Percentiles rank a stretch among this genome's conserved stretches.
These are phyloP conservation scores for Galleria mellonella DNA, from an alignment of 1,140 invertebrate genomes.

Conservation along the genomic window DNA sequence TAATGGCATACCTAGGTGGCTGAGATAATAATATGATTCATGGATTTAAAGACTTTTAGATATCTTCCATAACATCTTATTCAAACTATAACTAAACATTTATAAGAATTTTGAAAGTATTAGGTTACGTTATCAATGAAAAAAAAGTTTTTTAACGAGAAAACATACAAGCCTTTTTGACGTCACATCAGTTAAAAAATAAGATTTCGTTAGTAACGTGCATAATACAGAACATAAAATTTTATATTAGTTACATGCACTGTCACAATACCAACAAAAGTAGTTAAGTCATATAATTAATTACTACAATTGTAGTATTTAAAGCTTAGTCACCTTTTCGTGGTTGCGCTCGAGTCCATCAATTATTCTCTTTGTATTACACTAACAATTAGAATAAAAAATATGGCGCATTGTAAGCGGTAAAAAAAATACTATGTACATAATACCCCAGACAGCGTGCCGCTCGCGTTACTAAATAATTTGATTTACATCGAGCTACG, in stretches of 20 bases:
- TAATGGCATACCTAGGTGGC: too few relatives aligned
- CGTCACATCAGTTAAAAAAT: too few relatives aligned
- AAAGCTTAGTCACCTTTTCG: constrained; percentile 7
- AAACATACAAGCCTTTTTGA: too few relatives aligned
- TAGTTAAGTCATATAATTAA: constrained; percentile 10
- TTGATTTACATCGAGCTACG: constrained; percentile 24
- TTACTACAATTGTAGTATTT: constrained; percentile 5
- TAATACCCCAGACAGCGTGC: constrained; percentile 48
- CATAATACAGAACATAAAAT: too few relatives aligned
- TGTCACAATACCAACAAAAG: constrained; percentile 5
- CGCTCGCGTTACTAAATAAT: constrained; percentile 34
- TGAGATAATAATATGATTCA: too few relatives aligned
- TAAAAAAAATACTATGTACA: constrained; percentile 17
- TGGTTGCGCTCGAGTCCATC: constrained; percentile 3
- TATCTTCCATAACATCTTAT: too few relatives aligned
- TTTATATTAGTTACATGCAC: not conserved
- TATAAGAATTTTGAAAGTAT: too few relatives aligned
- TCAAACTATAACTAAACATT: too few relatives aligned
- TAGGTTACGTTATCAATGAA: too few relatives aligned
- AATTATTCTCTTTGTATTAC: constrained; percentile 20
- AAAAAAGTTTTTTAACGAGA: too few relatives aligned
- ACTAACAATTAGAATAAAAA: constrained; percentile 32
- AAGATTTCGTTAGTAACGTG: too few relatives aligned
- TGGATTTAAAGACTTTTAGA: too few relatives aligned
- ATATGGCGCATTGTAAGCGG: constrained; percentile 25